These are phyloP conservation scores for Ciona savignyi DNA, from an alignment of 23 tunicate genomes.

Conservation along the genomic window DNA sequence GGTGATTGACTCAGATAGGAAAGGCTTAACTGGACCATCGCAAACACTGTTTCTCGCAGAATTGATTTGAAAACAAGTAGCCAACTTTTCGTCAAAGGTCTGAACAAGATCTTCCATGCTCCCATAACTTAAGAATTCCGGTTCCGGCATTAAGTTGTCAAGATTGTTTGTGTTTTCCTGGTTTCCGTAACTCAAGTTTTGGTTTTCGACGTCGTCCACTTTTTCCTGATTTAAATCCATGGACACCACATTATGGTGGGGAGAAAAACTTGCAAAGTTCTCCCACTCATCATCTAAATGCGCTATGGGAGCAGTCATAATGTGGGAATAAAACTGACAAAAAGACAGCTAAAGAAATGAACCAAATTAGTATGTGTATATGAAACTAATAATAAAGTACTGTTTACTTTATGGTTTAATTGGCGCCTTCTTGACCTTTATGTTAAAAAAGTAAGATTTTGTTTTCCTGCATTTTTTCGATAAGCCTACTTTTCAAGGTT, in stretches of 20 bases:
- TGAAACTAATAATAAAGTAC: no score
- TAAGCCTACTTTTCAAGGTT: no score
- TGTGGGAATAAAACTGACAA: no score
- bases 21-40: background rate
- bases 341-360: no score
- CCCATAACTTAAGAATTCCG: constrained; percentile 20
- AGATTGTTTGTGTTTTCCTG: background rate
- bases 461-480: no score
- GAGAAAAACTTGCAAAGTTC: constrained; percentile 39
- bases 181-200: background rate
- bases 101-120: constrained; percentile 81
- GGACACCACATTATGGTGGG: no score
- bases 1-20: background rate
- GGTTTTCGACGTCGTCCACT: background rate
- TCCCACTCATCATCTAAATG: constrained; percentile 77
- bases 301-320: constrained; percentile 71
- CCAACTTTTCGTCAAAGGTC: constrained; percentile 59
- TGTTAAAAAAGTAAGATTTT: no score
- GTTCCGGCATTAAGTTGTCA: background rate
- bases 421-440: no score
- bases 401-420: no score
- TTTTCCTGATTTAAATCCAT: no score
- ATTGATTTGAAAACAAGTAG: constrained; percentile 36
- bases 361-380: no score
- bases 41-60: constrained; percentile 7